Base-by-base conservation (phyloP, 1,140 invertebrate genomes). In the Lordiphosa collinella region DNA sequence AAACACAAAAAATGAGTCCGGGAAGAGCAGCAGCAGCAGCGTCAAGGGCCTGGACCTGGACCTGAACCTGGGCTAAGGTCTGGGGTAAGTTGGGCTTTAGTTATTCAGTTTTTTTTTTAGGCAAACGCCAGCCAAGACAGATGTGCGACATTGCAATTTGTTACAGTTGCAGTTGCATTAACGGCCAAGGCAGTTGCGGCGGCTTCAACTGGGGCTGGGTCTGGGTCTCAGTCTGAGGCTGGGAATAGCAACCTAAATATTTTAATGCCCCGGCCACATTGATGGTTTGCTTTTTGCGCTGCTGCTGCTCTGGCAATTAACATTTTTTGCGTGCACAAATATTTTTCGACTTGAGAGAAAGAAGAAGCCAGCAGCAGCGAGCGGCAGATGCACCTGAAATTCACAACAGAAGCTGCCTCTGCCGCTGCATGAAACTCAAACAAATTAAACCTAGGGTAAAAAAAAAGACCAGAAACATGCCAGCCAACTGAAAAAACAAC, bases 261-360 rank as follows among this genome's bases (percentile, higher is more conserved):
- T 82, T 82, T 82, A 82, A 76, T 80, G 76, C 71, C 59, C 62
- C 71, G 49, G 61, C 76, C 76, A 53, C 76, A 80, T 80, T 80
- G 76, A 80, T 82, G 71, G 76, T 82, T 82, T 50, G 72, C 62
- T 80, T 84, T 82, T 82, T 78, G 67, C 54, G 35, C 46, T 44
- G 35, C 46, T 44, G 35, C 50, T 61, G 55, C 63, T 61, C 37
- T 37, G 64, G 78, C 74, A 84, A 84, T 84, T 84, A 84, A 84
- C 78, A 84, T 84, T 84, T 84, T 84, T 84, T 84, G 78, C 78
- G 78, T 84, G 78, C 79, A 84, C 76, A 84, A 84, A 84, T 84
- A 84, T 85, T 85, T 84, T 84, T 84, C 79, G 78, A 73, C 60
- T 75, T 54, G 60, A 63, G 60, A 59, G 60, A 70, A 58, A 82